Percentiles rank a stretch among this genome's conserved stretches.
These are phyloP conservation scores for Synanthedon andrenaeformis DNA, from an alignment of 2,888 invertebrate species.

Conservation along the genomic window DNA sequence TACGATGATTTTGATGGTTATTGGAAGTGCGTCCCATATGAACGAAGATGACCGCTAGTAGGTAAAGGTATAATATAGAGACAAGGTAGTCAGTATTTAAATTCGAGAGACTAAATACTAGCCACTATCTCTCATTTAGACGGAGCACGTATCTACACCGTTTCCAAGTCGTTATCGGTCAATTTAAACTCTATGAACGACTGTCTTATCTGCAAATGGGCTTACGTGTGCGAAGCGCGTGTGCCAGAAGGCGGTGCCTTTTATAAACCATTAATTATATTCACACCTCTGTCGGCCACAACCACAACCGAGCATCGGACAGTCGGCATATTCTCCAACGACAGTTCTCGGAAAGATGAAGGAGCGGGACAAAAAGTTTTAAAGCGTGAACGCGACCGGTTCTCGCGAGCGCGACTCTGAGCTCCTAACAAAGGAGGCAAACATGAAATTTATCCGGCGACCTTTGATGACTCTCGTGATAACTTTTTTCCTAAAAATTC, in stretches of 20 bases:
- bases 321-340: conserved; percentile 23
- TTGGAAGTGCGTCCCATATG: too few relatives aligned
- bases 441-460: background rate
- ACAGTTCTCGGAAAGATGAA: conserved; percentile 49
- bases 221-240: conserved; percentile 26
- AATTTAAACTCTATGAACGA: background rate
- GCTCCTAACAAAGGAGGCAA: background rate
- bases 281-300: conserved; percentile 56
- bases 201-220: conserved; percentile 16
- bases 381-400: conserved; percentile 44
- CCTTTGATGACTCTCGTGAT: background rate
- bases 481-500: background rate
- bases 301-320: conserved; percentile 16
- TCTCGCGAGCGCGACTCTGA: background rate
- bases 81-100: too few relatives aligned
- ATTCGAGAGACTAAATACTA: too few relatives aligned
- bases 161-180: background rate
- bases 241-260: conserved; percentile 36
- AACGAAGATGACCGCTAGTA: too few relatives aligned
- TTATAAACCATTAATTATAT: conserved; percentile 64
- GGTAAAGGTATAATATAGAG: too few relatives aligned
- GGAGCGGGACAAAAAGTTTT: conserved; percentile 3
- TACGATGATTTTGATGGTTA: too few relatives aligned
- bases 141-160: too few relatives aligned
- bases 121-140: too few relatives aligned